Evolutionary conservation across 2,888 invertebrate species (phyloP).

Genomic region (Aphrophora alni): DNA sequence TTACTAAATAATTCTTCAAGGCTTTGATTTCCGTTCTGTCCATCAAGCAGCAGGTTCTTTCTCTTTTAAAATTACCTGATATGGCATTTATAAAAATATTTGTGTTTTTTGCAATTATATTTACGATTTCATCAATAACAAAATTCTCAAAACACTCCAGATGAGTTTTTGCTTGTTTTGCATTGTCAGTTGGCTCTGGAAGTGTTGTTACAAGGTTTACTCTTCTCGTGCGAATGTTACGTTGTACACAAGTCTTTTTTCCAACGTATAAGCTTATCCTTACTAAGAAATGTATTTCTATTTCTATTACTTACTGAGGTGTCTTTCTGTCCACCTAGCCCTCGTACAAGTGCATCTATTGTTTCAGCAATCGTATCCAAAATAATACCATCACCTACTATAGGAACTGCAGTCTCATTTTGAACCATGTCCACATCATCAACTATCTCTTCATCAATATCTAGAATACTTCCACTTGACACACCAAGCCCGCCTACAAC

Average conservation of each 20-base stretch:
- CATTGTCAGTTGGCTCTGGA: constrained; percentile 28
- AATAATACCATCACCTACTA: constrained; percentile 15
- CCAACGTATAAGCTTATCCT: constrained; percentile 16
- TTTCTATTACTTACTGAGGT: constrained; percentile 20
- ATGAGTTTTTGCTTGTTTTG: neutral
- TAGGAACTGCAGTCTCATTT: constrained; percentile 24
- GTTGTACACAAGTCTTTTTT: constrained; percentile 15
- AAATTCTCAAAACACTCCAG: neutral
- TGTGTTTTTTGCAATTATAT: neutral
- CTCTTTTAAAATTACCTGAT: neutral
- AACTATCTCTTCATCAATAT: constrained; percentile 19
- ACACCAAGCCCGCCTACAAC: constrained; percentile 19
- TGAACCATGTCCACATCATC: constrained; percentile 21
- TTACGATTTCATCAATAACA: neutral
- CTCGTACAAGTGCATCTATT: constrained; percentile 29
- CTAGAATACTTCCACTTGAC: neutral
- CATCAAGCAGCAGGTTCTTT: neutral
- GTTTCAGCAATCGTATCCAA: constrained; percentile 22
- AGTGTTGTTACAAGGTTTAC: constrained; percentile 20
- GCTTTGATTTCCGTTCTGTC: neutral
- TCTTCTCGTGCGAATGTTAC: constrained; percentile 20
- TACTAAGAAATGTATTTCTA: constrained; percentile 18
- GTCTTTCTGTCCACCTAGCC: constrained; percentile 24
- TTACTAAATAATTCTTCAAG: neutral
- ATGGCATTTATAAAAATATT: neutral